A percentile compares a stretch with the other conserved stretches of the same genome.
phyloP scores from a whole-genome alignment of 1,140 invertebrate species.

The Aphaenogaster ashmeadi region DNA sequence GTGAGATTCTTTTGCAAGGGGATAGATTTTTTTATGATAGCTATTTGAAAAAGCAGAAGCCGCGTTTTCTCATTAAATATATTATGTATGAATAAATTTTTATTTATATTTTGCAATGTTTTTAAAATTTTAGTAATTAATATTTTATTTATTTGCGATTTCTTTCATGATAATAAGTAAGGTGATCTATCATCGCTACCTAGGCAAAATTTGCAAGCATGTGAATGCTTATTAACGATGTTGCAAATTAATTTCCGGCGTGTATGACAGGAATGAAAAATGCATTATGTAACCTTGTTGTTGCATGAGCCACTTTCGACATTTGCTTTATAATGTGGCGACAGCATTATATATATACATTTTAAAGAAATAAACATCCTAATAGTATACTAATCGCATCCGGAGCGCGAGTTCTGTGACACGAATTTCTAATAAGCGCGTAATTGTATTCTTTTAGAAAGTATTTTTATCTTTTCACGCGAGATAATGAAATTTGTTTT shows the following conservation, averaged over 20 bases:
- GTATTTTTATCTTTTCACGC: not conserved
- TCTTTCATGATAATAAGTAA: not conserved
- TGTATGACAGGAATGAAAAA: slow-evolving; percentile 48
- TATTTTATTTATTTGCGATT: not conserved
- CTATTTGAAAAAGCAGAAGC: not conserved
- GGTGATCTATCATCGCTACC: not conserved
- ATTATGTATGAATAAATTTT: slow-evolving; percentile 6
- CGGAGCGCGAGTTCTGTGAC: slow-evolving; percentile 65
- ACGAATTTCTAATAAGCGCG: slow-evolving; percentile 5
- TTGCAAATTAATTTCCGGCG: slow-evolving; percentile 38
- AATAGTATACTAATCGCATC: slow-evolving; percentile 68
- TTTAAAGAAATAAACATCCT: slow-evolving; percentile 47
- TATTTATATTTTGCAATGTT: not conserved
- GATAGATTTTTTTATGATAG: not conserved
- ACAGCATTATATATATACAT: slow-evolving; percentile 38
- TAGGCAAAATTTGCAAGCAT: slow-evolving; percentile 53
- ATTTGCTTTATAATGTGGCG: slow-evolving; percentile 64
- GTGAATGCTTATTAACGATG: slow-evolving; percentile 52
- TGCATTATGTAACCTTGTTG: slow-evolving; percentile 64
- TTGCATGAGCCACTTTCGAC: slow-evolving; percentile 71
- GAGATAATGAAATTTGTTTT: not conserved
- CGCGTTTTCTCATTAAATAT: not conserved
- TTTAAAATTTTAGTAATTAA: not conserved
- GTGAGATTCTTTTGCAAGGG: not conserved
- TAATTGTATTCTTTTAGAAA: not conserved